A percentile compares a stretch with the other conserved stretches of the same genome.
phyloP scores from a whole-genome alignment of 2,113 vertebrate genomes.

The Osmerus eperlanus region DNA sequence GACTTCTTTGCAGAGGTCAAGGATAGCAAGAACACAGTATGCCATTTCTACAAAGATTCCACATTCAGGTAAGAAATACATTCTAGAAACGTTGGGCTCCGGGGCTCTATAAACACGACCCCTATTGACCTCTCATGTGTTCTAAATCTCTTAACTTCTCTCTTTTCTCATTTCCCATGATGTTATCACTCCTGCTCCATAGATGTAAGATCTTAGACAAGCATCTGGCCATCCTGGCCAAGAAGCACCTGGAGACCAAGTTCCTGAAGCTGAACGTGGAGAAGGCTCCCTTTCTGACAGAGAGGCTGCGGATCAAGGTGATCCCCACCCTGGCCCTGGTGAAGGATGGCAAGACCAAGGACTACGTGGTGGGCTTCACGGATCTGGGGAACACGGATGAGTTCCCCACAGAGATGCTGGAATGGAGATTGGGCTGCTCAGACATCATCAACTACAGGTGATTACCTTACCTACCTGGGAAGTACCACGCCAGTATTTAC shows the following conservation, averaged over 20 bases:
- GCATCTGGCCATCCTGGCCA: constrained; percentile 85
- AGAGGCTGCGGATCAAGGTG: constrained; percentile 89
- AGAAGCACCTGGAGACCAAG: constrained; percentile 96
- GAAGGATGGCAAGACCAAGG: constrained; percentile 91
- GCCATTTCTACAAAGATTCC: constrained; percentile 94
- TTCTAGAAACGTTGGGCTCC: neutral
- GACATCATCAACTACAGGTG: constrained; percentile 92
- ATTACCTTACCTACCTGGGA: neutral
- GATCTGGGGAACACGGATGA: constrained; percentile 96
- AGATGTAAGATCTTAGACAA: constrained; percentile 96
- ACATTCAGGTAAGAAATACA: constrained; percentile 81
- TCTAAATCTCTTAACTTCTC: neutral
- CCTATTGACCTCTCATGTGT: neutral
- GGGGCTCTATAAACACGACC: neutral
- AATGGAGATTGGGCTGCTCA: constrained; percentile 93
- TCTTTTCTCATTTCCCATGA: neutral
- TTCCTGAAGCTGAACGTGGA: constrained; percentile 96
- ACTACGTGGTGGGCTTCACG: constrained; percentile 90
- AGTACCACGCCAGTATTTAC: neutral
- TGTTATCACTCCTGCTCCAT: constrained; percentile 21
- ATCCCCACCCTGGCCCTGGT: constrained; percentile 91
- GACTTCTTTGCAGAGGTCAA: constrained; percentile 97
- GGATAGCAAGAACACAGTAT: constrained; percentile 93
- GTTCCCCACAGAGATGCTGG: constrained; percentile 90
- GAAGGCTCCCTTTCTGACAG: constrained; percentile 92